Evolutionary conservation across 2,797 vertebrate genomes (phyloP).

Genomic region (Sternarchorhynchus goeldii): DNA sequence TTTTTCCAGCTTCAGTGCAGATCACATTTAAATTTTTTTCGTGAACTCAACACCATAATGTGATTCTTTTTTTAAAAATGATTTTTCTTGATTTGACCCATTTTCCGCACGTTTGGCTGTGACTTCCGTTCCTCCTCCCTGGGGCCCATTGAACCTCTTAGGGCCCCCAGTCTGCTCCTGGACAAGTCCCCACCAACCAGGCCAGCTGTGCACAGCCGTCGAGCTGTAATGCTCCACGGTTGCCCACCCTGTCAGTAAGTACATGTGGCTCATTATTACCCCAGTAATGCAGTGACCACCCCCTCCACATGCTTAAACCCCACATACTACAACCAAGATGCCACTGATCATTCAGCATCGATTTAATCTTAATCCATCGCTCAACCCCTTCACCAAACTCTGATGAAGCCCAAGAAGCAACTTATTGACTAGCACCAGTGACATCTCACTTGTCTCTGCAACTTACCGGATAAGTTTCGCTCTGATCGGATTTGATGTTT

Average conservation of each 20-base stretch:
- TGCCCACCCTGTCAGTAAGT: constrained; percentile 82
- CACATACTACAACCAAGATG: constrained; percentile 17
- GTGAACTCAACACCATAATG: neutral
- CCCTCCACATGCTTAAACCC: constrained; percentile 23
- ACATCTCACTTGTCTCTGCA: neutral
- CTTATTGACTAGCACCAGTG: constrained; percentile 22
- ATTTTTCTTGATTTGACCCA: constrained; percentile 46
- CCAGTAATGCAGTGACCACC: constrained; percentile 34
- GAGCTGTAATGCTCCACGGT: constrained; percentile 73
- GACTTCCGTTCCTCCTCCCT: constrained; percentile 42
- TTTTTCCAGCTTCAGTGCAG: neutral
- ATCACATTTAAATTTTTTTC: neutral
- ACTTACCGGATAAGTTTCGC: constrained; percentile 20
- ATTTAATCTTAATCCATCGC: constrained; percentile 26
- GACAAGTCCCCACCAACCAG: constrained; percentile 64
- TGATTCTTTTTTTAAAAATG: neutral
- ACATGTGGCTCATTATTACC: constrained; percentile 70
- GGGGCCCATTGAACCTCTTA: constrained; percentile 62
- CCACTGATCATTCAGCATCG: constrained; percentile 34
- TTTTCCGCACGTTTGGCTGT: constrained; percentile 49
- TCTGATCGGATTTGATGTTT: constrained; percentile 30
- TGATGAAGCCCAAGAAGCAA: constrained; percentile 27
- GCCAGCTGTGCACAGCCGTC: constrained; percentile 79
- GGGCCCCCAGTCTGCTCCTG: constrained; percentile 77
- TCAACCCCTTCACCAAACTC: constrained; percentile 20